Evolutionary conservation across 2,888 invertebrate genomes (phyloP).

Genomic region (Scelioninae gen. 2): DNA sequence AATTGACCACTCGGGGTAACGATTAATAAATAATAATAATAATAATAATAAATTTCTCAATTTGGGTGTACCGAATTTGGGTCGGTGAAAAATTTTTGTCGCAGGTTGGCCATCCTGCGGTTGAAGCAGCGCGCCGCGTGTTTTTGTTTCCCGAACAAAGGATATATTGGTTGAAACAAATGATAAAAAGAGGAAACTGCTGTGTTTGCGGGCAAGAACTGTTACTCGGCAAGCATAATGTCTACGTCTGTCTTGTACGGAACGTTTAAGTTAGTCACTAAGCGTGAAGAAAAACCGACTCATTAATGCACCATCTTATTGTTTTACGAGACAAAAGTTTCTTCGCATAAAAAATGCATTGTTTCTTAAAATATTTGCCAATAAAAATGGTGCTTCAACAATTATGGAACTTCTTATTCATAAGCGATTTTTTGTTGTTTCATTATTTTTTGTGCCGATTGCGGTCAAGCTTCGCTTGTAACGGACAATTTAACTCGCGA

Average conservation of each 20-base stretch:
- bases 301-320: slow-evolving; percentile 59
- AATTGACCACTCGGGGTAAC: background rate
- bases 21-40: too few relatives aligned
- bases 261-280: slow-evolving; percentile 58
- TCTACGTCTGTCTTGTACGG: slow-evolving; percentile 52
- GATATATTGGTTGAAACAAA: slow-evolving; percentile 38
- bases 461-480: slow-evolving; percentile 1
- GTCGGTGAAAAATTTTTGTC: too few relatives aligned
- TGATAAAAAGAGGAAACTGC: slow-evolving; percentile 44
- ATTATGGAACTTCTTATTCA: too few relatives aligned
- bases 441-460: slow-evolving; percentile 3
- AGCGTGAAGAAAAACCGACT: slow-evolving; percentile 60
- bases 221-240: slow-evolving; percentile 52
- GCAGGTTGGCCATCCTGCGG: too few relatives aligned
- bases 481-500: background rate
- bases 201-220: slow-evolving; percentile 35
- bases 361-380: slow-evolving; percentile 38
- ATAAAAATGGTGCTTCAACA: slow-evolving; percentile 31
- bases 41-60: too few relatives aligned
- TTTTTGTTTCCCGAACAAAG: slow-evolving; percentile 33
- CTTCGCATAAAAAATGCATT: slow-evolving; percentile 50
- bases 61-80: too few relatives aligned
- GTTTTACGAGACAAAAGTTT: slow-evolving; percentile 58
- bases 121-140: background rate
- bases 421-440: too few relatives aligned